phyloP scores from a whole-genome alignment of 2,797 vertebrate species.

The Leptodactylus fallax region DNA sequence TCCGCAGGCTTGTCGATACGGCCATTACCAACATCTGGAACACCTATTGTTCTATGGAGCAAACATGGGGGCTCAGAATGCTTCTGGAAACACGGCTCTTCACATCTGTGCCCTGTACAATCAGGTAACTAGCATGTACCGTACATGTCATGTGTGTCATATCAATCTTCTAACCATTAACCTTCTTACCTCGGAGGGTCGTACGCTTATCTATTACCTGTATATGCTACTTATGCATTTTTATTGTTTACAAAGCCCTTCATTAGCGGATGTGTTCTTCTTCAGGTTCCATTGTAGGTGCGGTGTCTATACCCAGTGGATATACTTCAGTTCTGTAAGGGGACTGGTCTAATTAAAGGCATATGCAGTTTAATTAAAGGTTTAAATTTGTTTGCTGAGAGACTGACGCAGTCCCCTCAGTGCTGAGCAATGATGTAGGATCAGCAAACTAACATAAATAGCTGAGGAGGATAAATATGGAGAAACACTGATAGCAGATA shows the following conservation, averaged over 20 bases:
- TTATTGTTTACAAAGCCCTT: neutral
- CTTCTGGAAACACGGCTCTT: constrained; percentile 91
- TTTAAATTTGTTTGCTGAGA: neutral
- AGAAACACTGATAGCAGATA: no score
- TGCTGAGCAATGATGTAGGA: neutral
- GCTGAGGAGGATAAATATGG: neutral
- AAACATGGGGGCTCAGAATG: constrained; percentile 92
- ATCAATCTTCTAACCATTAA: no score
- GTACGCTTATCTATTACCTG: no score
- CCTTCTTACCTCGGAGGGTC: no score
- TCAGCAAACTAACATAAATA: neutral
- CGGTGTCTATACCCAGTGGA: neutral
- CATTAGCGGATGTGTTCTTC: neutral
- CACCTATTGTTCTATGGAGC: constrained; percentile 94
- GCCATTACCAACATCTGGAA: constrained; percentile 92
- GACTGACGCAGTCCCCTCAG: neutral
- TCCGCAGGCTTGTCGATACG: constrained; percentile 88
- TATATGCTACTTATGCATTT: no score
- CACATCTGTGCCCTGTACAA: constrained; percentile 98
- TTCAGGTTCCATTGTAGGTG: neutral
- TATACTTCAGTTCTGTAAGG: neutral
- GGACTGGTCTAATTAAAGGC: constrained; percentile 4
- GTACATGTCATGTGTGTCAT: no score
- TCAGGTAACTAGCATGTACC: constrained; percentile 83
- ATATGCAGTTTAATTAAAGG: constrained; percentile 8